phyloP scores from a whole-genome alignment of 2,888 invertebrate species.

The Petrophora chlorosata region DNA sequence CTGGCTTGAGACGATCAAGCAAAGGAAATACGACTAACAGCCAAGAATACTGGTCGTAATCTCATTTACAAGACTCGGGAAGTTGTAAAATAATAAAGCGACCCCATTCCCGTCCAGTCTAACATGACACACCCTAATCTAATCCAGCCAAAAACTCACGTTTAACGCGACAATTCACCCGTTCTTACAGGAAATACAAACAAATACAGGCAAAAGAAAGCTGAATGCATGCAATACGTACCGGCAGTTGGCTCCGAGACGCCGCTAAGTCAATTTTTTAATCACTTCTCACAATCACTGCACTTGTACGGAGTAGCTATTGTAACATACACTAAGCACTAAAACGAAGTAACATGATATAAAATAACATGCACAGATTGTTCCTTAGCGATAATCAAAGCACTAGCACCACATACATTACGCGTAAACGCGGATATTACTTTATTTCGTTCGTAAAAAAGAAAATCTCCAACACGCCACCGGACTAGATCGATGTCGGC shows the following conservation, averaged over 20 bases:
- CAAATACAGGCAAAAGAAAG: conserved; percentile 51
- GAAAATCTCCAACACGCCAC: conserved; percentile 64
- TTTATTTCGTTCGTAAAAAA: conserved; percentile 72
- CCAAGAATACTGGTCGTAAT: conserved; percentile 8
- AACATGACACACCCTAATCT: conserved; percentile 73
- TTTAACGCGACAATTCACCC: conserved; percentile 40
- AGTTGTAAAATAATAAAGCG: conserved; percentile 54
- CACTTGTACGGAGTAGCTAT: conserved; percentile 58
- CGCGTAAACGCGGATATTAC: conserved; percentile 67
- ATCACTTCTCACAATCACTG: conserved; percentile 69
- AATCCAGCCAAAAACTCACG: conserved; percentile 41
- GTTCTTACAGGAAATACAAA: conserved; percentile 52
- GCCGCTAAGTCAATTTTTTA: conserved; percentile 56
- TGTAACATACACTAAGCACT: conserved; percentile 79
- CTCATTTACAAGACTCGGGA: conserved; percentile 21
- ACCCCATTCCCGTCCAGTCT: conserved; percentile 51
- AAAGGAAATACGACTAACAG: conserved; percentile 2
- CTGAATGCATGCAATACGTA: conserved; percentile 60
- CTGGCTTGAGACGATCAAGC: not conserved
- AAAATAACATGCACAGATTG: conserved; percentile 70
- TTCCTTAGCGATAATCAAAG: conserved; percentile 62
- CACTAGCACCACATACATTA: conserved; percentile 80
- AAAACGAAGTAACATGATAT: conserved; percentile 69
- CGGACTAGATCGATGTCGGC: conserved; percentile 78
- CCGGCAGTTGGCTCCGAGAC: conserved; percentile 66